phyloP scores from a whole-genome alignment of 2,797 vertebrate species.

The Lacerta viridis region DNA sequence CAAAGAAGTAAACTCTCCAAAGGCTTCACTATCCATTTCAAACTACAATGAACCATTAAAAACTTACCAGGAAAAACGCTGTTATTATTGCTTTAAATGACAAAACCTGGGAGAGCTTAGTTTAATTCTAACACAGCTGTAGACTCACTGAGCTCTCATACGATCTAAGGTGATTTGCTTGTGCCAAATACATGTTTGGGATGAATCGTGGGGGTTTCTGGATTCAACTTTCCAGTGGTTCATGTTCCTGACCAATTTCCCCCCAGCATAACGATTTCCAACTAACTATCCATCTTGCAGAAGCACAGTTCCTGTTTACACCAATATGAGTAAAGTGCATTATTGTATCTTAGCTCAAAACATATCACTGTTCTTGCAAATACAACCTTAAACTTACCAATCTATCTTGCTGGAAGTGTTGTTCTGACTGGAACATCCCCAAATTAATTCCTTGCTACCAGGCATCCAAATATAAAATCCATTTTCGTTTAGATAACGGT shows the following conservation, averaged over 20 bases:
- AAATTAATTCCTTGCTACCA: slow-evolving; percentile 72
- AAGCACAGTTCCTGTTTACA: not conserved
- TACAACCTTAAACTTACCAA: slow-evolving; percentile 74
- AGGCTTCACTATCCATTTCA: too few relatives aligned
- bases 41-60: too few relatives aligned
- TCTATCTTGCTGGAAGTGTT: slow-evolving; percentile 75
- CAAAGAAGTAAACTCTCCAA: too few relatives aligned
- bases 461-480: slow-evolving; percentile 55
- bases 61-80: too few relatives aligned
- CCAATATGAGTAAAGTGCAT: not conserved
- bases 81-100: not conserved
- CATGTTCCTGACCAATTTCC: not conserved
- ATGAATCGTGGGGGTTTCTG: not conserved
- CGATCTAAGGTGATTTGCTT: not conserved
- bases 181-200: not conserved
- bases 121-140: not conserved
- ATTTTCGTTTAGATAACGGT: slow-evolving; percentile 60
- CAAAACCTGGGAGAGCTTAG: not conserved
- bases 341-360: slow-evolving; percentile 1
- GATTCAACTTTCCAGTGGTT: not conserved
- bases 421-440: slow-evolving; percentile 72
- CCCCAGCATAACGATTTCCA: too few relatives aligned
- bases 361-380: slow-evolving; percentile 13
- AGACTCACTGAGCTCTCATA: not conserved
- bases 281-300: not conserved